Evolutionary conservation across 2,888 invertebrate species (phyloP).

Genomic region (Drosophila dives): DNA sequence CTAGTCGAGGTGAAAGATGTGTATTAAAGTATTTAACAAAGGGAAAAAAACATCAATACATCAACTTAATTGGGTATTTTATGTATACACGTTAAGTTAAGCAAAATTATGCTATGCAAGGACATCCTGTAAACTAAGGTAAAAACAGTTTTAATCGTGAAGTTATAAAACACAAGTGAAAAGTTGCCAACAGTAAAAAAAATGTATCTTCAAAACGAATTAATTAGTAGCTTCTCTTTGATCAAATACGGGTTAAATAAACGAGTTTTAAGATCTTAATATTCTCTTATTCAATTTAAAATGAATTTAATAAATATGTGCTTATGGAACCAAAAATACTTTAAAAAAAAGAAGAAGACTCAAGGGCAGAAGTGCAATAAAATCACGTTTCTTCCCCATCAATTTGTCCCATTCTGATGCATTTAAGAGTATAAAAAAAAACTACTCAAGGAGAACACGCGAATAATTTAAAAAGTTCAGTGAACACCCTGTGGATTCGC

Average conservation of each 20-base stretch:
- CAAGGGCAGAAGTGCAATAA: too few species aligned
- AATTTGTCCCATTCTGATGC: not conserved
- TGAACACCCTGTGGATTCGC: not conserved
- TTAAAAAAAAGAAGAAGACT: not conserved
- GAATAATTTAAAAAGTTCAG: conserved; percentile 30
- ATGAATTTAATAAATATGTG: not conserved
- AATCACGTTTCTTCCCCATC: not conserved
- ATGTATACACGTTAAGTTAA: conserved; percentile 6
- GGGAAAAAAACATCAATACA: not conserved
- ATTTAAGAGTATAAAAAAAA: not conserved
- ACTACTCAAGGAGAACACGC: not conserved
- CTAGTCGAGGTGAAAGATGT: conserved; percentile 41
- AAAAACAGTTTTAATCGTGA: too few species aligned
- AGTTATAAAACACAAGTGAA: not conserved
- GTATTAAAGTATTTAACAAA: not conserved
- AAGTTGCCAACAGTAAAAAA: not conserved
- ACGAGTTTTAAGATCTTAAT: not conserved
- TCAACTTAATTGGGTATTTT: not conserved
- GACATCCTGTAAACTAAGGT: conserved; percentile 8
- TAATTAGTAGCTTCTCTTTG: not conserved
- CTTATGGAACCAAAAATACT: not conserved
- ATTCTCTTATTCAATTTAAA: not conserved
- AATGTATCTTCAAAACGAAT: not conserved
- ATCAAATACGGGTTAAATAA: not conserved
- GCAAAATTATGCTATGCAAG: conserved; percentile 6